These are phyloP conservation scores for Notospermus geniculatus DNA, from an alignment of 1,140 invertebrate genomes.

Conservation along the genomic window DNA sequence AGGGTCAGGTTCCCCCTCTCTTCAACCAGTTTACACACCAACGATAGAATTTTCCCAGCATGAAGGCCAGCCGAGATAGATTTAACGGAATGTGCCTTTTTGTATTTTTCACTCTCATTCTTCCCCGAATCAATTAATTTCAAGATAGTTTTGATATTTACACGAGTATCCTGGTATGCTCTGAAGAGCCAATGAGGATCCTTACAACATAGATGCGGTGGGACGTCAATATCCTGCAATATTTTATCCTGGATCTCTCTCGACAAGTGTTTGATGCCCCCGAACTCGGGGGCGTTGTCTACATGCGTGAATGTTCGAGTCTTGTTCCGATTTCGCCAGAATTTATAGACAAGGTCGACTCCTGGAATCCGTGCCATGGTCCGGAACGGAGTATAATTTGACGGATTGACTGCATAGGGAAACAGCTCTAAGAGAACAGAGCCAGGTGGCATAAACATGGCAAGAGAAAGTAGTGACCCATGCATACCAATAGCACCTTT, in stretches of 20 bases:
- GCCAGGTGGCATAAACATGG: constrained; percentile 93
- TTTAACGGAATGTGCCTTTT: background rate
- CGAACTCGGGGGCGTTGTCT: constrained; percentile 40
- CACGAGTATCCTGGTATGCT: constrained; percentile 61
- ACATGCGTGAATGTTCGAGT: constrained; percentile 52
- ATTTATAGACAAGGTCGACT: constrained; percentile 49
- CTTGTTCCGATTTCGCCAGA: constrained; percentile 55
- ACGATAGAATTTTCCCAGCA: background rate
- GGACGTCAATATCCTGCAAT: constrained; percentile 43
- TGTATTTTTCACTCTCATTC: background rate
- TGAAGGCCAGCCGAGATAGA: background rate
- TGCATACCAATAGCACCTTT: constrained; percentile 91
- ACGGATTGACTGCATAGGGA: constrained; percentile 57
- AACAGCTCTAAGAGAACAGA: constrained; percentile 91
- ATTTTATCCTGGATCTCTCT: constrained; percentile 48
- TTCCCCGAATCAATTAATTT: constrained; percentile 16
- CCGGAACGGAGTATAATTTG: constrained; percentile 58
- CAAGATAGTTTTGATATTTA: constrained; percentile 47
- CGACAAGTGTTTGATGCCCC: constrained; percentile 56
- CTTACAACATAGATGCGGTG: constrained; percentile 57
- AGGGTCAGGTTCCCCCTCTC: background rate
- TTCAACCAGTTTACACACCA: background rate
- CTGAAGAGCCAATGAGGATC: constrained; percentile 60
- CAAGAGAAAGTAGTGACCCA: constrained; percentile 89
- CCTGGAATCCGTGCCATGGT: constrained; percentile 49